phyloP scores from a whole-genome alignment of 1,140 invertebrate species.

The Brachionus asplanchnoidis region DNA sequence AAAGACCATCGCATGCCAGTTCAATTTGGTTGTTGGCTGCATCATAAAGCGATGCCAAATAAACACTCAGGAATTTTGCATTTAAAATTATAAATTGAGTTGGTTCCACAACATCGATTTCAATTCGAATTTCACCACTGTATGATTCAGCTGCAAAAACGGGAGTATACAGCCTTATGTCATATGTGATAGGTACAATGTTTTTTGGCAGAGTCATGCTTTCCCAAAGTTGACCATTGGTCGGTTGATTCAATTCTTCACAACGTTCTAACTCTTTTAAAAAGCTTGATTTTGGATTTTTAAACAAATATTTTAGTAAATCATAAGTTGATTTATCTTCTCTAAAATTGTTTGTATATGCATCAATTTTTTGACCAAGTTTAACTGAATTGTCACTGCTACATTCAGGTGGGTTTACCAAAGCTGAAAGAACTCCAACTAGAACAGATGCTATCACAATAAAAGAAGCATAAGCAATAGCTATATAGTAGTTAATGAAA shows the following conservation, averaged over 20 bases:
- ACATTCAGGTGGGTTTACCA: background rate
- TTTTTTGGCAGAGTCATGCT: background rate
- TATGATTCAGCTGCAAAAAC: background rate
- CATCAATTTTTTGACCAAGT: background rate
- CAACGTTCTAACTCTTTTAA: background rate
- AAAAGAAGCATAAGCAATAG: background rate
- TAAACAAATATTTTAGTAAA: background rate
- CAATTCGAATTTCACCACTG: constrained; percentile 9
- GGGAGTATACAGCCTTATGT: background rate
- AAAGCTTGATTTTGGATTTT: background rate
- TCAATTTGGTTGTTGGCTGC: background rate
- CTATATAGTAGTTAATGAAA: background rate
- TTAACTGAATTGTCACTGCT: background rate
- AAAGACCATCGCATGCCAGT: background rate
- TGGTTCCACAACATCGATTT: background rate
- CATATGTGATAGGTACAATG: background rate
- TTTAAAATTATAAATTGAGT: constrained; percentile 35
- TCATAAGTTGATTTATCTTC: background rate
- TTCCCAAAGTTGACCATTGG: constrained; percentile 28
- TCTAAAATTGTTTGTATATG: background rate
- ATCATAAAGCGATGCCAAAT: background rate
- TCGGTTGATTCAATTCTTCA: background rate
- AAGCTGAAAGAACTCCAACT: background rate
- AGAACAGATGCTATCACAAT: background rate
- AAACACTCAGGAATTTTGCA: constrained; percentile 34